Conservation (phyloP, 2,888 invertebrate genomes). For the Strigamia crassipes region DNA sequence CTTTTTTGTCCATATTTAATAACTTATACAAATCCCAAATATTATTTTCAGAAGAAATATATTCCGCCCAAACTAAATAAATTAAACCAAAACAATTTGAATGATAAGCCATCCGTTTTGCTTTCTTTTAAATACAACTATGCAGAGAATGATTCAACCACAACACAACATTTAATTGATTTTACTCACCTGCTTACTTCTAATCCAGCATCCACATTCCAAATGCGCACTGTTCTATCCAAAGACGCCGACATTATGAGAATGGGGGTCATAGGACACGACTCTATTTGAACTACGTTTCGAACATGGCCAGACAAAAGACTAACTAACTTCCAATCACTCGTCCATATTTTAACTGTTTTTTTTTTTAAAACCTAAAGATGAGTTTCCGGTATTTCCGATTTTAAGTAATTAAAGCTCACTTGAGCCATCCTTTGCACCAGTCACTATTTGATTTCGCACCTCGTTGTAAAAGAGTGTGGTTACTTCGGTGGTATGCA, state of each 20-base stretch:
- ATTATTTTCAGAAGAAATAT: background rate
- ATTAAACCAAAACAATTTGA: background rate
- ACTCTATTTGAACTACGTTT: background rate
- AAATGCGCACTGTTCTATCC: slow-evolving; percentile 13
- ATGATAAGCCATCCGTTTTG: background rate
- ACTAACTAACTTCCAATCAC: slow-evolving; percentile 1
- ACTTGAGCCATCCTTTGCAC: background rate
- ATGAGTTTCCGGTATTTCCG: background rate
- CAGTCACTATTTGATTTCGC: background rate
- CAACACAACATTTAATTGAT: background rate
- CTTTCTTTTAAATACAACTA: background rate
- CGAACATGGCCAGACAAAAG: background rate
- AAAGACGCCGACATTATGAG: background rate
- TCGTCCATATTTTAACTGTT: background rate
- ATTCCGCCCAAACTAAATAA: background rate
- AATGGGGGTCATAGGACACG: background rate
- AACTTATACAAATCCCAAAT: no score
- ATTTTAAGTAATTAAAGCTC: background rate
- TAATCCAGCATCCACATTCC: background rate
- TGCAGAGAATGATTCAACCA: background rate
- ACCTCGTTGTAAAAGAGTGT: background rate
- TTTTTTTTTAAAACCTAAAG: background rate
- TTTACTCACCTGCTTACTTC: background rate
- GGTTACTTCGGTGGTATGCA: background rate
- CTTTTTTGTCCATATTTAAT: no score